Evolutionary conservation across 2,888 invertebrate genomes (phyloP), one percentile per base, ranked within the genome.

Genomic region (Norana najaformis): DNA sequence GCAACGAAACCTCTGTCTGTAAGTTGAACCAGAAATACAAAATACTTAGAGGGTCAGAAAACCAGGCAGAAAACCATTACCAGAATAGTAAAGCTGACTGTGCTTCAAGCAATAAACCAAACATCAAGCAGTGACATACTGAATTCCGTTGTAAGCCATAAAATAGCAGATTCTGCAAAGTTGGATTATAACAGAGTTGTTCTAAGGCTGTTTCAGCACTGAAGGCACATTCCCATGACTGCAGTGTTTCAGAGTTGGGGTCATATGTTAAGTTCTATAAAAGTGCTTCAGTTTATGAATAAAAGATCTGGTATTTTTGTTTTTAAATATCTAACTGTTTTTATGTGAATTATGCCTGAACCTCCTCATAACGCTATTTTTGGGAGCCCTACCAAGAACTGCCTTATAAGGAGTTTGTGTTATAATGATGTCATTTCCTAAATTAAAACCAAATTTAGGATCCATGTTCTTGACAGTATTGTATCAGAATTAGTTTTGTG

Each of bases 1-100:
- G 98, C 92, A 98, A 99, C 96, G 99, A 99, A 95, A 99, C 99
- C 39, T 99, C 99, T 89, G 95, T 99, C 91, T 99, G 99, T 99
- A 96, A 97, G 98, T 97, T 53, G 30, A 38, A 83, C 47, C 35
- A 69, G 69, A 69, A 53, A 69, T 69, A 69, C n/a, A 69, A 20
- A 85, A 37, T 34, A 14, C 23, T 13, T 85, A 85, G 36, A n/a
- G 85, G 20, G 2, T 85, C n/a, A 85, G 35, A 85, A 37, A n/a
- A 3, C 18, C 13, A 41, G 41, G 53, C 53, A 53, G 13, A 13
- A 14, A 41, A 18, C 18, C 13, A 18, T 41, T 41, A 3, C 41
- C 18, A 2, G 18, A 18, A 6, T 16, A 0, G 47, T 47, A 47
- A 47, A 23, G 23, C 47, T 47, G 23, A 47, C 47, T 23, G 47